phyloP scores from a whole-genome alignment of 2,888 invertebrate genomes.

The Leucophora obtusa region DNA sequence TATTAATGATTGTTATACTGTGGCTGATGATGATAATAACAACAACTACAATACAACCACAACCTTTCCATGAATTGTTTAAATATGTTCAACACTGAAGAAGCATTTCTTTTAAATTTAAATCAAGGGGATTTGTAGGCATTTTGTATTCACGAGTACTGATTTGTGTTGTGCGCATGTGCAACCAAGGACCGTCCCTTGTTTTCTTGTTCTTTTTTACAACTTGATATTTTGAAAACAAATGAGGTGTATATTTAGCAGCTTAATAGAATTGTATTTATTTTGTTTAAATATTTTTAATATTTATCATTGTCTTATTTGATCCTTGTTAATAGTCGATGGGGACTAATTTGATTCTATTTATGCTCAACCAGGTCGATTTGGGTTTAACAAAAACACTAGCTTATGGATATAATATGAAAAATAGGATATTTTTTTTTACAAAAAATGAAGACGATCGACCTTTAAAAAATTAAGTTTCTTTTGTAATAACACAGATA shows the following conservation, averaged over 20 bases:
- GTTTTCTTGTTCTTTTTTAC: background rate
- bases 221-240: conserved; percentile 4
- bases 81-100: background rate
- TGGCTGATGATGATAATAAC: conserved; percentile 8
- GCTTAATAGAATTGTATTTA: background rate
- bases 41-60: background rate
- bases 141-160: background rate
- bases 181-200: background rate
- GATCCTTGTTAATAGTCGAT: background rate
- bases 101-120: background rate
- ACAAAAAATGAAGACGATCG: too few relatives aligned
- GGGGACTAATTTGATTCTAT: background rate
- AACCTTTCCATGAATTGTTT: conserved; percentile 27
- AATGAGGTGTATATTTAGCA: background rate
- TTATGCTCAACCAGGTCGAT: conserved; percentile 5
- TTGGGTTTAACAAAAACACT: background rate
- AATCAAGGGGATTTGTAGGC: conserved; percentile 1
- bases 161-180: background rate
- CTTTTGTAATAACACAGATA: background rate
- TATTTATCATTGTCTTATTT: background rate
- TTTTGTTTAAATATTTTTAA: background rate
- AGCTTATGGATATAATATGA: too few relatives aligned
- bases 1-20: conserved; percentile 20
- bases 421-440: too few relatives aligned
- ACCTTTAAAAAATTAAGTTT: too few relatives aligned